Evolutionary conservation across 2,113 vertebrate species (phyloP).

Genomic region (Laticauda laticaudata): DNA sequence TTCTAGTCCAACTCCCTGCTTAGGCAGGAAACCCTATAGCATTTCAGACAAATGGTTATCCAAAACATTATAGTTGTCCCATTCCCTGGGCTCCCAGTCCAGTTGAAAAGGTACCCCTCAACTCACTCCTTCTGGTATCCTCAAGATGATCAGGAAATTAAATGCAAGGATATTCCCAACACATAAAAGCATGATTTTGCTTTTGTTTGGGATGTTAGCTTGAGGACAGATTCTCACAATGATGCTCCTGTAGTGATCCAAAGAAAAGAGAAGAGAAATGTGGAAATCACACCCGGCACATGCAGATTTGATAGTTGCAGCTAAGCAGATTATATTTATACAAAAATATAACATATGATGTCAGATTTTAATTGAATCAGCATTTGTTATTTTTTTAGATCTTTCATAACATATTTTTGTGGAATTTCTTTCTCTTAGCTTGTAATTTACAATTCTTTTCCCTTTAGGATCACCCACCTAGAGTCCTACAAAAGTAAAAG

Average conservation of each 20-base stretch:
- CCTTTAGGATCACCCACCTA: background rate
- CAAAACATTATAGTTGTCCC: too few relatives aligned
- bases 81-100: background rate
- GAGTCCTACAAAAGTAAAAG: background rate
- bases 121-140: background rate
- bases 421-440: background rate
- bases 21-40: too few relatives aligned
- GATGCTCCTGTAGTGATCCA: background rate
- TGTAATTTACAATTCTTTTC: background rate
- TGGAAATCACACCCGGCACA: background rate
- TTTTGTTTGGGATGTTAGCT: background rate
- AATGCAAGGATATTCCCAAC: background rate
- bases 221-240: too few relatives aligned
- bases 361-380: background rate
- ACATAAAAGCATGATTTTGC: background rate
- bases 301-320: background rate
- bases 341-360: background rate
- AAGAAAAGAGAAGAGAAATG: background rate
- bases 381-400: background rate
- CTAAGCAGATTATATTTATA: background rate
- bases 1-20: too few relatives aligned
- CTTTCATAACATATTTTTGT: background rate
- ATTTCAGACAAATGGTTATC: too few relatives aligned
- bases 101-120: background rate
- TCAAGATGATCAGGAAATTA: background rate